A percentile compares a stretch with the other conserved stretches of the same genome.
These are phyloP conservation scores for Antheraea yamamai DNA, from an alignment of 2,888 invertebrate genomes.

Conservation along the genomic window DNA sequence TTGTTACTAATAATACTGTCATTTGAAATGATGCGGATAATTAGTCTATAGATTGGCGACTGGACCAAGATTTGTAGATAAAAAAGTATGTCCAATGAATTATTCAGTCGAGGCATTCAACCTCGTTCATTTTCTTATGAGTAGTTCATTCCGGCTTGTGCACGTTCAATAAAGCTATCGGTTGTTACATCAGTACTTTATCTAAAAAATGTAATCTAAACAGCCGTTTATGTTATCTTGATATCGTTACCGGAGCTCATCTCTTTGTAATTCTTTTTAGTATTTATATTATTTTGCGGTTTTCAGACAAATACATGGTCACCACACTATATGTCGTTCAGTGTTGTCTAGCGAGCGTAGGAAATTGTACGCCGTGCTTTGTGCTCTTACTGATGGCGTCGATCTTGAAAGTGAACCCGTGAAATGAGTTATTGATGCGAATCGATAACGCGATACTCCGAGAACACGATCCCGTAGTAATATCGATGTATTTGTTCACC, in stretches of 20 bases:
- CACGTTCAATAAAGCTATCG: conserved; percentile 10
- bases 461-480: conserved; percentile 56
- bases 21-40: not conserved
- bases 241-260: conserved; percentile 29
- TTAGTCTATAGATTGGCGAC: not conserved
- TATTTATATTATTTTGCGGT: conserved; percentile 15
- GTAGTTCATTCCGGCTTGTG: not conserved
- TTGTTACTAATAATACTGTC: not conserved
- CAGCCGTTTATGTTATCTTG: conserved; percentile 5
- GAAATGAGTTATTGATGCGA: conserved; percentile 77
- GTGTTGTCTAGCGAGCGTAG: conserved; percentile 41
- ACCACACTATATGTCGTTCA: not conserved
- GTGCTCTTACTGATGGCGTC: conserved; percentile 60
- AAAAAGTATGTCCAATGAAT: not conserved
- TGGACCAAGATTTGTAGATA: not conserved
- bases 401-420: conserved; percentile 76
- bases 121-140: not conserved
- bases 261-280: conserved; percentile 23
- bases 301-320: not conserved
- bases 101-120: not conserved
- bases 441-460: conserved; percentile 64
- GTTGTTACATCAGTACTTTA: conserved; percentile 24
- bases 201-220: conserved; percentile 42
- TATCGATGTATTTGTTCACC: conserved; percentile 41
- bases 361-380: conserved; percentile 65